These are phyloP conservation scores for Cebidichthys violaceus DNA, from an alignment of 2,113 vertebrate species.

Conservation along the genomic window DNA sequence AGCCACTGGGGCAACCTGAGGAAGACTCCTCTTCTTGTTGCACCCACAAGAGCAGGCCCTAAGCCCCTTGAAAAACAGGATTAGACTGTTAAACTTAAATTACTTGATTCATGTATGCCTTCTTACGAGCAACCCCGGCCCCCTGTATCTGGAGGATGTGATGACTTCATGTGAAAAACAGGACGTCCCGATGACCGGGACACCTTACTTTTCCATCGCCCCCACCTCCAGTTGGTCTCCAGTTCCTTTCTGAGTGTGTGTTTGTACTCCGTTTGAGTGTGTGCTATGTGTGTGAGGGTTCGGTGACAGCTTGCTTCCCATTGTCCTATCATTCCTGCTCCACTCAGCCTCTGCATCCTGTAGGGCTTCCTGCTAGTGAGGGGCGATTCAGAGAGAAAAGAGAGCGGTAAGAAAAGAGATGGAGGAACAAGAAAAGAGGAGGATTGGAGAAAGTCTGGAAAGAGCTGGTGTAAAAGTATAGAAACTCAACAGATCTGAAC, in stretches of 20 bases:
- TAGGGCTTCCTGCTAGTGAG: constrained; percentile 78
- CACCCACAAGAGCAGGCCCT: background rate
- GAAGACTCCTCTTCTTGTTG: background rate
- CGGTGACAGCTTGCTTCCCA: constrained; percentile 82
- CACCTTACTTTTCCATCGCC: constrained; percentile 77
- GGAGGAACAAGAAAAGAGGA: constrained; percentile 35
- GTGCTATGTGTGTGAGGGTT: constrained; percentile 49
- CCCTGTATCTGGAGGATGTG: constrained; percentile 63
- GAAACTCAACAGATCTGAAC: constrained; percentile 27
- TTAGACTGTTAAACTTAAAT: background rate
- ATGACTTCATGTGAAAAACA: constrained; percentile 83
- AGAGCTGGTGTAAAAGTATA: constrained; percentile 33
- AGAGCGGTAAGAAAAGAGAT: constrained; percentile 3
- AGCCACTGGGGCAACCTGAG: background rate
- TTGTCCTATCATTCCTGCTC: constrained; percentile 84
- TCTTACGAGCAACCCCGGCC: constrained; percentile 14
- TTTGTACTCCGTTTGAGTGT: constrained; percentile 14
- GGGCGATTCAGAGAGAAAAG: background rate
- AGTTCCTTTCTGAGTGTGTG: constrained; percentile 30
- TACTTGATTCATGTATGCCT: background rate
- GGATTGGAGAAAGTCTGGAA: constrained; percentile 23
- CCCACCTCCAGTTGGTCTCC: constrained; percentile 26
- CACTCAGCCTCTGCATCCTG: constrained; percentile 83
- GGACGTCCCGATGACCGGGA: constrained; percentile 76
- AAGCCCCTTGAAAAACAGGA: background rate